These are phyloP conservation scores for Metopia argyrocephala DNA, from an alignment of 2,888 invertebrate genomes.

Conservation along the genomic window DNA sequence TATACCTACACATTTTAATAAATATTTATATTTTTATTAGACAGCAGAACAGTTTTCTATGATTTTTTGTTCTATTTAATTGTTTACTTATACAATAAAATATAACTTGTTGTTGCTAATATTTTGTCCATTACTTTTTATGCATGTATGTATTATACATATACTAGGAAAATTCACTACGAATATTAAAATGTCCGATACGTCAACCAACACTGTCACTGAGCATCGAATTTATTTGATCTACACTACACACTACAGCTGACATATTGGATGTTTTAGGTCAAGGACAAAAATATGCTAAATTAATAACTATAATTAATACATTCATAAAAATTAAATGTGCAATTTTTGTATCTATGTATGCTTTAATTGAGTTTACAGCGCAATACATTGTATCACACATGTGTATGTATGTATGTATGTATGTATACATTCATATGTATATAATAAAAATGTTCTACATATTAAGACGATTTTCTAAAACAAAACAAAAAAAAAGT, in stretches of 20 bases:
- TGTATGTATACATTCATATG: neutral
- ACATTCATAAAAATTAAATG: conserved; percentile 2
- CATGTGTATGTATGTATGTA: too few species aligned
- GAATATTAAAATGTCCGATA: neutral
- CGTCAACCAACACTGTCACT: neutral
- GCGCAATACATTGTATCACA: neutral
- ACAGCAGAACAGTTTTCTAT: too few species aligned
- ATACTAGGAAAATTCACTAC: conserved; percentile 27
- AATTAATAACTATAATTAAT: conserved; percentile 11
- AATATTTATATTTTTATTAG: too few species aligned
- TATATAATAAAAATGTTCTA: conserved; percentile 1
- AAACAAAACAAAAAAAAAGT: neutral
- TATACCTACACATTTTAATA: too few species aligned
- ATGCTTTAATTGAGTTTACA: neutral
- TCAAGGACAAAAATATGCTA: conserved; percentile 51
- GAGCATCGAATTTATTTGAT: neutral
- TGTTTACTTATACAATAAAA: too few species aligned
- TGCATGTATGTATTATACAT: neutral
- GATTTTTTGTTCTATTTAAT: too few species aligned
- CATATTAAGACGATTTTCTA: neutral
- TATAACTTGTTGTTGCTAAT: too few species aligned
- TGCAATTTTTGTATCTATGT: neutral
- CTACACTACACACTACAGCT: neutral
- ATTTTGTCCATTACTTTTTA: too few species aligned
- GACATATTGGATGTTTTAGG: conserved; percentile 31